phyloP scores from a whole-genome alignment of 2,797 vertebrate species.

The Oceanodroma leucorhoa region DNA sequence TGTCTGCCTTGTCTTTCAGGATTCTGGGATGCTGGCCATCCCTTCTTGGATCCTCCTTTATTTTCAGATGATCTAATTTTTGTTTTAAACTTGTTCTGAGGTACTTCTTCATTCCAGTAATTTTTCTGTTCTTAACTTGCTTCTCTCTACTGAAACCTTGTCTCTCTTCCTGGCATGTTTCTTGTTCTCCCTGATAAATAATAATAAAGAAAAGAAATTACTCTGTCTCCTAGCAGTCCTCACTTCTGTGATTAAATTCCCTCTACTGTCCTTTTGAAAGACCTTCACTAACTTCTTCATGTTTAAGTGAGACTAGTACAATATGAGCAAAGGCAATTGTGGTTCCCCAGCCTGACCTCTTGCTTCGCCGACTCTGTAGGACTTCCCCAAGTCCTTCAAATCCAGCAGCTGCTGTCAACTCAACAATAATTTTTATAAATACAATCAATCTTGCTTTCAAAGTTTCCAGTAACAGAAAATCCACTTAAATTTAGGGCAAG shows the following conservation, averaged over 20 bases:
- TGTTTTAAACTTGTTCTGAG: constrained; percentile 36
- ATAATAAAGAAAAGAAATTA: background rate
- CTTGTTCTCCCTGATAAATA: background rate
- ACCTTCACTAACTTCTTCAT: background rate
- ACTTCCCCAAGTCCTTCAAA: background rate
- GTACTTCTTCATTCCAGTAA: constrained; percentile 28
- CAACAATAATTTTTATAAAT: background rate
- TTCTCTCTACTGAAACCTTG: constrained; percentile 1
- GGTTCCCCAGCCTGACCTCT: background rate
- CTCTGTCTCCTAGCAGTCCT: background rate
- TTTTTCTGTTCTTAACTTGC: constrained; percentile 31
- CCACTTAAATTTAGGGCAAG: background rate
- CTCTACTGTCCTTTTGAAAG: background rate
- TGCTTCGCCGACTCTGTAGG: background rate
- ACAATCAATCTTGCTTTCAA: background rate
- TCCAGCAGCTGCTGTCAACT: background rate
- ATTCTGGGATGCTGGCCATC: constrained; percentile 51
- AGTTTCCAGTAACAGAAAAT: background rate
- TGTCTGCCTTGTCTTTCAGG: constrained; percentile 13
- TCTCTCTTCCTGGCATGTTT: background rate
- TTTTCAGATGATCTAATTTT: constrained; percentile 55
- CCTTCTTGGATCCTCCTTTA: constrained; percentile 20
- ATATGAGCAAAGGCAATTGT: background rate
- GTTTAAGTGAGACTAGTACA: background rate
- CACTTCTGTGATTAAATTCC: background rate